A percentile compares a stretch with the other conserved stretches of the same genome.
These are phyloP conservation scores for Aelia acuminata DNA, from an alignment of 2,888 invertebrate genomes.

Conservation along the genomic window DNA sequence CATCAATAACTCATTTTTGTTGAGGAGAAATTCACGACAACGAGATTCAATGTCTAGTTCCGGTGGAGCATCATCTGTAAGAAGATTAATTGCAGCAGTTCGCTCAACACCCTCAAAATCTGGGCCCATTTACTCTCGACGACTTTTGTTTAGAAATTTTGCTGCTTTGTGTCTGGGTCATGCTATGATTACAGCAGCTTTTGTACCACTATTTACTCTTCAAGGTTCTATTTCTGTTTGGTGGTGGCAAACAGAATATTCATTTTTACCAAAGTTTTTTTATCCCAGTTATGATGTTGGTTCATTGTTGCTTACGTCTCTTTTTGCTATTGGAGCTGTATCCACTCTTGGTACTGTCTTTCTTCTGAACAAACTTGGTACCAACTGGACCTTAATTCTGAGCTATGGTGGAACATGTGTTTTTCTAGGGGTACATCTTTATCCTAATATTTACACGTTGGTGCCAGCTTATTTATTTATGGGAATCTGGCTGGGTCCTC, in stretches of 20 bases:
- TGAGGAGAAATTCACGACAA: slow-evolving; percentile 68
- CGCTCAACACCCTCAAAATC: slow-evolving; percentile 67
- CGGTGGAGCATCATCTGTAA: slow-evolving; percentile 83
- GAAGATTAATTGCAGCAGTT: slow-evolving; percentile 77
- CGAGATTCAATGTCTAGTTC: slow-evolving; percentile 81
- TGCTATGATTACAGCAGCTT: slow-evolving; percentile 77
- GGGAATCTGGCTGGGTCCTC: slow-evolving; percentile 73
- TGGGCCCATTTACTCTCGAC: slow-evolving; percentile 68
- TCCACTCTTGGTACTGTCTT: slow-evolving; percentile 73
- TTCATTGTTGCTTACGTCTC: slow-evolving; percentile 75
- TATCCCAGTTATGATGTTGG: slow-evolving; percentile 69
- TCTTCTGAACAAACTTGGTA: slow-evolving; percentile 72
- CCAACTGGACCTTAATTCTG: slow-evolving; percentile 68
- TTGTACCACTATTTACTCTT: slow-evolving; percentile 75
- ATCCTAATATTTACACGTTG: slow-evolving; percentile 73
- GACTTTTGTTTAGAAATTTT: slow-evolving; percentile 69
- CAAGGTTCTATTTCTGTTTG: slow-evolving; percentile 73
- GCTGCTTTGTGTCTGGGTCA: slow-evolving; percentile 72
- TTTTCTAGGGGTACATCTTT: slow-evolving; percentile 76
- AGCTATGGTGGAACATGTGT: slow-evolving; percentile 74
- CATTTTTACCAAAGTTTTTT: slow-evolving; percentile 65
- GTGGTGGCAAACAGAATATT: slow-evolving; percentile 68
- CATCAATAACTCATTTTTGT: slow-evolving; percentile 66
- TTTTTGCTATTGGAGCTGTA: slow-evolving; percentile 76
- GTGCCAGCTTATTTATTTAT: slow-evolving; percentile 73